Conservation (phyloP, 2,113 vertebrate species). For the Tachysurus vachellii region DNA sequence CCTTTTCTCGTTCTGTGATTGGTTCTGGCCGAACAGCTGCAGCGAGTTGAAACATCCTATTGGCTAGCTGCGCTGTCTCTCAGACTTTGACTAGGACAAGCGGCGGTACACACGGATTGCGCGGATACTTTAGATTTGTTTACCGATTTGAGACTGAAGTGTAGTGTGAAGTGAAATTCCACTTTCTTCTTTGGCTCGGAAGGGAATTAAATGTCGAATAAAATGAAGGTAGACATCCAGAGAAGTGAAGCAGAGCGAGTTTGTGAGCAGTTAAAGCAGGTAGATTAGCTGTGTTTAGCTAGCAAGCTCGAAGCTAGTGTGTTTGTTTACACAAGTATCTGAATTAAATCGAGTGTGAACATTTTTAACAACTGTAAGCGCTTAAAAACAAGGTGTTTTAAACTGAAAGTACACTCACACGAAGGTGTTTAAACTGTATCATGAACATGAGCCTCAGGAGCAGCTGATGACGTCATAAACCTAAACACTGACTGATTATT, state of each 20-base stretch:
- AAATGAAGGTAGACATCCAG: not conserved
- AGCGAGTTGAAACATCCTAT: constrained; percentile 9
- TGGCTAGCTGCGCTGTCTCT: constrained; percentile 36
- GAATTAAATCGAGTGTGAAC: not conserved
- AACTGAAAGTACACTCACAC: not conserved
- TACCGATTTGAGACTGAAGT: not conserved
- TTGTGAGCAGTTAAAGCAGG: constrained; percentile 22
- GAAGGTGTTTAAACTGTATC: not conserved
- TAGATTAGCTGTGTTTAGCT: constrained; percentile 39
- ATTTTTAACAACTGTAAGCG: not conserved
- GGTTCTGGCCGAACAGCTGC: not conserved
- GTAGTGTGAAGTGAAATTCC: not conserved
- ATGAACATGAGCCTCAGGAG: not conserved
- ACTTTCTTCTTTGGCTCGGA: not conserved
- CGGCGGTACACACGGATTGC: constrained; percentile 40
- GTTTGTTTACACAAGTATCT: not conserved
- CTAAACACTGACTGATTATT: not conserved
- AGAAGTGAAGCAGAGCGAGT: constrained; percentile 13
- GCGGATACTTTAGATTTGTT: constrained; percentile 43
- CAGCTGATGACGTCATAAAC: not conserved
- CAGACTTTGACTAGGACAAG: not conserved
- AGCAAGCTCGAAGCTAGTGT: not conserved
- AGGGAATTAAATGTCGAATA: not conserved
- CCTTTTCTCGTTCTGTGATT: constrained; percentile 21
- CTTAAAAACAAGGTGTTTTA: not conserved